Evolutionary conservation across 2,797 vertebrate genomes (phyloP).

Genomic region (Novumbra hubbsi): DNA sequence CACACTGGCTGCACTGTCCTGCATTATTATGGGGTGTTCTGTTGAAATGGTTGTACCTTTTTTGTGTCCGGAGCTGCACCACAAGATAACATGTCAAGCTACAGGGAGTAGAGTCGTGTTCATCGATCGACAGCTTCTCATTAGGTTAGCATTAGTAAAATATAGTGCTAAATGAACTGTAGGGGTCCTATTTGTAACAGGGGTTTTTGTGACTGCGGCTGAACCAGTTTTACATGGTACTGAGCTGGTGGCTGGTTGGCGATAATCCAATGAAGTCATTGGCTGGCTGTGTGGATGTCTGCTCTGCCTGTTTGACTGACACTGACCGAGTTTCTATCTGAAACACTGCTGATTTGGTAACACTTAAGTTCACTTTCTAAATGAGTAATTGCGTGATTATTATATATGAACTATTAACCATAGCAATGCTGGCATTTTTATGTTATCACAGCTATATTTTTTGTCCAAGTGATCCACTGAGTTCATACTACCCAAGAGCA

Average conservation of each 20-base stretch:
- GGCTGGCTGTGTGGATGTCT: slow-evolving; percentile 39
- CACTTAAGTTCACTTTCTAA: not conserved
- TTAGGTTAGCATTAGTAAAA: not conserved
- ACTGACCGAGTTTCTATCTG: slow-evolving; percentile 26
- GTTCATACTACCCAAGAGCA: not conserved
- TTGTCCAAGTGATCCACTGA: not conserved
- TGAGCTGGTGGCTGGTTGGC: not conserved
- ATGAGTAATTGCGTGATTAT: not conserved
- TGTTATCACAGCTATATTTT: not conserved
- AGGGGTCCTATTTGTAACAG: not conserved
- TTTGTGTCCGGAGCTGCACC: not conserved
- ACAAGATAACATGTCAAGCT: not conserved
- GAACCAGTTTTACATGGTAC: not conserved
- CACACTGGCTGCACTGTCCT: not conserved
- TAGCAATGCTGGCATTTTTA: not conserved
- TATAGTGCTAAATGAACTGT: not conserved
- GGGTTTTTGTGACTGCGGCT: not conserved
- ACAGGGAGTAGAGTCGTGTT: not conserved
- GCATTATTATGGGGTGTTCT: not conserved
- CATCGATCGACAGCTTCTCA: not conserved
- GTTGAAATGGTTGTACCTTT: not conserved
- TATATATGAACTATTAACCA: not conserved
- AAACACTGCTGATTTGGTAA: not conserved
- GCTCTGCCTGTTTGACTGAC: slow-evolving; percentile 49
- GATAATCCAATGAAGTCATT: not conserved